Conservation (phyloP, 2,888 invertebrate species). For the Tiphia femorata region DNA sequence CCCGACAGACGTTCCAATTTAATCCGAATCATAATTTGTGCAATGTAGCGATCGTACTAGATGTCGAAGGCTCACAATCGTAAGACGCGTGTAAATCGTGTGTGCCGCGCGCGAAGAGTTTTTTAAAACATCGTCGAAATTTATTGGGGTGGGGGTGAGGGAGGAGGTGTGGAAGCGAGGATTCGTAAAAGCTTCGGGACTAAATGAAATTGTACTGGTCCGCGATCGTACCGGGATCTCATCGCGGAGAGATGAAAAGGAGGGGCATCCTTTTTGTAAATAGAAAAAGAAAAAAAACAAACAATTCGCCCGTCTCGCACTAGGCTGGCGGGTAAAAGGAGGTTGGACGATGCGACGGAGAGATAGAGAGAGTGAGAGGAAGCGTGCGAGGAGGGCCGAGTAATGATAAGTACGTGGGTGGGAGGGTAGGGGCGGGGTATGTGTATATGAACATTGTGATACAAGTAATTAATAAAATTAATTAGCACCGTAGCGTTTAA, state of each 20-base stretch:
- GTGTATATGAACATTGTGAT: slow-evolving; percentile 67
- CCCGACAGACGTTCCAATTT: slow-evolving; percentile 4
- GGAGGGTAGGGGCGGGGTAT: slow-evolving; percentile 15
- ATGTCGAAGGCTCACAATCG: slow-evolving; percentile 27
- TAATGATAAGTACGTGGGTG: slow-evolving; percentile 18
- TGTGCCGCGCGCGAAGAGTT: no score
- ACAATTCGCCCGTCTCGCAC: not conserved
- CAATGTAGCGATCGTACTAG: slow-evolving; percentile 31
- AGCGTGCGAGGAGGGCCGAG: slow-evolving; percentile 20
- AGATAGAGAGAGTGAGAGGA: slow-evolving; percentile 2
- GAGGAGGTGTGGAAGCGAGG: slow-evolving; percentile 7
- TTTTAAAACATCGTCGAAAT: no score
- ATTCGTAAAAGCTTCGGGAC: no score
- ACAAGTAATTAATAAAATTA: slow-evolving; percentile 66
- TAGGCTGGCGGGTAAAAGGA: not conserved
- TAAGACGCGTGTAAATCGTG: no score
- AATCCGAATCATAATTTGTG: slow-evolving; percentile 21
- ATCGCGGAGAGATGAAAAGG: not conserved
- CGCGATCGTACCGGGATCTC: slow-evolving; percentile 11
- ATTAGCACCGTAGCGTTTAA: slow-evolving; percentile 64
- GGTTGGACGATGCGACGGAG: not conserved
- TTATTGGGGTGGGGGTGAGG: not conserved
- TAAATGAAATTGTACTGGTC: no score
- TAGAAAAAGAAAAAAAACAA: not conserved
- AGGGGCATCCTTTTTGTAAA: not conserved